Conservation (phyloP, 92 coral and sea anemone genomes). For the Zoanthus sansibaricus region DNA sequence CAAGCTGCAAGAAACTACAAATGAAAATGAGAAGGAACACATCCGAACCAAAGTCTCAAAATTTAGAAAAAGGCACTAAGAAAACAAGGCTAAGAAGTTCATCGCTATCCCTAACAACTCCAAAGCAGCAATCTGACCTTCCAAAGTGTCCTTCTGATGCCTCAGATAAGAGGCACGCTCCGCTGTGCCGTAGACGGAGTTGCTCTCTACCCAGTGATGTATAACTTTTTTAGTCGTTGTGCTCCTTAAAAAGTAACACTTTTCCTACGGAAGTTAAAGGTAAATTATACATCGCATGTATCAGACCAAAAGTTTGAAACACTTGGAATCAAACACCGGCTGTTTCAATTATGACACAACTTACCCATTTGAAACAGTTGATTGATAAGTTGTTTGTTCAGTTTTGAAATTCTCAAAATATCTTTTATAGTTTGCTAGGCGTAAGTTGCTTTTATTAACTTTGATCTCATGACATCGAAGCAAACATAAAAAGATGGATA, state of each 20-base stretch:
- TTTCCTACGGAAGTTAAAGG: too few relatives aligned
- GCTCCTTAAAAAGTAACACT: not conserved
- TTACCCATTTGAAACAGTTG: too few relatives aligned
- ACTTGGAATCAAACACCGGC: too few relatives aligned
- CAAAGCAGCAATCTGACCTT: not conserved
- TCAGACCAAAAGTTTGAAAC: too few relatives aligned
- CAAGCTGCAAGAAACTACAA: not conserved
- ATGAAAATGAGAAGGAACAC: not conserved
- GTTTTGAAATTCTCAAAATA: too few relatives aligned
- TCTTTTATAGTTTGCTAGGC: too few relatives aligned
- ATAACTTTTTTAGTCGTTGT: not conserved
- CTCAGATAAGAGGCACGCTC: not conserved
- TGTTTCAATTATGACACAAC: too few relatives aligned
- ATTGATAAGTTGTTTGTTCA: too few relatives aligned
- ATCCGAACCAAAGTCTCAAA: not conserved
- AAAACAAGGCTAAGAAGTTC: not conserved
- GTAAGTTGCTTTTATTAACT: too few relatives aligned
- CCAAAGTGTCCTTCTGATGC: not conserved
- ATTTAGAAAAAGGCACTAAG: not conserved
- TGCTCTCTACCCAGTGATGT: slow-evolving; percentile 25
- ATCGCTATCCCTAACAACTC: not conserved
- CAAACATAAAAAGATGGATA: too few relatives aligned
- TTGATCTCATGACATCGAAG: too few relatives aligned
- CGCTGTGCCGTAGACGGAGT: slow-evolving; percentile 25
- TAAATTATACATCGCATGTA: too few relatives aligned